phyloP scores from a whole-genome alignment of 2,113 vertebrate species.

The Cyprinodon tularosa region DNA sequence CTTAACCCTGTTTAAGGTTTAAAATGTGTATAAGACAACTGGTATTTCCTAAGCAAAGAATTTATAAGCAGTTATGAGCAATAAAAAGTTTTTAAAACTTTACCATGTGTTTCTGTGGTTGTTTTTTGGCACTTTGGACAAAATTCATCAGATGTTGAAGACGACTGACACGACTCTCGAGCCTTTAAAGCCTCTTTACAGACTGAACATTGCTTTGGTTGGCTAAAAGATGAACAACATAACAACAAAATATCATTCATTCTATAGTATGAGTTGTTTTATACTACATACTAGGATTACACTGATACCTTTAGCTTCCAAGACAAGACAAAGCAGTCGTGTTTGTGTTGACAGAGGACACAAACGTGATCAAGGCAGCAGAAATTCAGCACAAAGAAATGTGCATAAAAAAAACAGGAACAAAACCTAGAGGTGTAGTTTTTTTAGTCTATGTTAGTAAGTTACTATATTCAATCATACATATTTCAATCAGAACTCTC shows the following conservation, averaged over 20 bases:
- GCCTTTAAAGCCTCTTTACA: background rate
- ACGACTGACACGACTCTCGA: background rate
- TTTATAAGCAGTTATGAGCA: too few relatives aligned
- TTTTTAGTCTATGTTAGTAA: too few relatives aligned
- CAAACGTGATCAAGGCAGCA: background rate
- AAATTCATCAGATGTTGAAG: background rate
- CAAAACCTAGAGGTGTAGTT: too few relatives aligned
- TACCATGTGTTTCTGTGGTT: background rate
- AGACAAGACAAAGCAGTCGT: too few relatives aligned
- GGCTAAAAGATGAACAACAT: background rate
- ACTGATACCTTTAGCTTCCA: background rate
- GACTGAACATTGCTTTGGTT: background rate
- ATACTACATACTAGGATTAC: background rate
- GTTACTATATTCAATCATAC: too few relatives aligned
- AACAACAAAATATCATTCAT: background rate
- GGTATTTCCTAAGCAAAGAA: too few relatives aligned
- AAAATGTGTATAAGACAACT: too few relatives aligned
- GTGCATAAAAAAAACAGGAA: too few relatives aligned
- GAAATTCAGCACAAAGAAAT: too few relatives aligned
- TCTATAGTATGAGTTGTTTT: background rate
- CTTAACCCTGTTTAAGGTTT: too few relatives aligned
- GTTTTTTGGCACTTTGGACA: slow-evolving; percentile 18
- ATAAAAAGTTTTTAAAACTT: background rate
- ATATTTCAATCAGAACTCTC: too few relatives aligned
- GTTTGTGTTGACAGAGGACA: background rate